Evolutionary conservation across 2,113 vertebrate genomes (phyloP), one percentile per base, ranked within the genome.

Genomic region (Laterallus jamaicensis): DNA sequence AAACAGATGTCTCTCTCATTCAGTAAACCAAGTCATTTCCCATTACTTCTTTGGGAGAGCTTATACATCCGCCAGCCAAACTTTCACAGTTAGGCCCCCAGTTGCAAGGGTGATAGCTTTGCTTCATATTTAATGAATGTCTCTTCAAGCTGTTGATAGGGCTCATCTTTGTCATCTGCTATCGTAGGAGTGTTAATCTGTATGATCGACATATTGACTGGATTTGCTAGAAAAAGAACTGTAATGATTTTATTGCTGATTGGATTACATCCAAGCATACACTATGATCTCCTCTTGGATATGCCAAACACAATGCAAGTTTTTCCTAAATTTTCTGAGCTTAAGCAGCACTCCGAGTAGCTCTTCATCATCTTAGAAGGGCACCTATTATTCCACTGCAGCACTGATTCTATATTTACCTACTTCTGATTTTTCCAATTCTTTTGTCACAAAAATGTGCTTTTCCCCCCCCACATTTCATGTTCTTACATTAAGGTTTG

Each of bases 151-250:
- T 95, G 70, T 84, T 92, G 91, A 79, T 87, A 95, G 89, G 89
- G 87, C 49, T 79, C 74, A 87, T 89, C 91, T 95, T 92, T 91
- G 74, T 97, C 96, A 97, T 95, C 91, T 96, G 96, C 94, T 95
- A 0, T 82, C 66, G 31, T 93, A 89, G 91, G 91, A 95, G 93
- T 95, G 84, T 82, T 95, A 95, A 95, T 91, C 84, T 69, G 56
- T 58, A 50, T 92, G 95, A 97, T 92, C 21, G 70, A 95, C 89
- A 75, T 91, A 95, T 56, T 95, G 94, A 95, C 91, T 95, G 83
- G 62, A 94, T 91, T 96, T 93, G 66, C 91, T 79, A 75, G 91
- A 79, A 91, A 81, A 93, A 92, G 60, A 96, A 76, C 66, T 42
- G 6, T 87, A 95, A 95, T 93, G 37, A 91, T 93, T 97, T 95